phyloP scores from a whole-genome alignment of 1,140 invertebrate species.

The Lanistes nyassanus region DNA sequence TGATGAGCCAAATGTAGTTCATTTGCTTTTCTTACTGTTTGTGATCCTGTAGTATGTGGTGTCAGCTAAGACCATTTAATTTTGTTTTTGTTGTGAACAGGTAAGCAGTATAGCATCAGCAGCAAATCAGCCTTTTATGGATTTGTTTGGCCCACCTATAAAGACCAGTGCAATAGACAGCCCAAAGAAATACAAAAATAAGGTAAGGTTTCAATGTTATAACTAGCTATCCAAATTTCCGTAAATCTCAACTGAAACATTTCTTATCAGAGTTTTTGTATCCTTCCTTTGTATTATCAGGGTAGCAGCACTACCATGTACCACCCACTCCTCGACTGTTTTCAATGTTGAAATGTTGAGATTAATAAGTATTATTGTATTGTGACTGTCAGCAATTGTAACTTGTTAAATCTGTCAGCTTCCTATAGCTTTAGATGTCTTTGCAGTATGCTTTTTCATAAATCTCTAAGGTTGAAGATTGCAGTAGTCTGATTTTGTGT shows the following conservation, averaged over 20 bases:
- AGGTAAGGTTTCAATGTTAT: neutral
- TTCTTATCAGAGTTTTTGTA: too few species aligned
- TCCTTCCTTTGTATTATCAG: neutral
- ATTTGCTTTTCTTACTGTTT: neutral
- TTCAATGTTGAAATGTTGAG: neutral
- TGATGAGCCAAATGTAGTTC: neutral
- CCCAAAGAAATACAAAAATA: conserved; percentile 36
- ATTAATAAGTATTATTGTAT: neutral
- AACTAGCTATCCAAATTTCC: too few species aligned
- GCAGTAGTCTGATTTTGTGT: too few species aligned
- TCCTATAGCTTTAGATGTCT: neutral
- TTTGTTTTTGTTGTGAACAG: neutral
- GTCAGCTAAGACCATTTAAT: neutral
- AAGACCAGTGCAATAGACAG: conserved; percentile 32
- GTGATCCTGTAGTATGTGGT: too few species aligned
- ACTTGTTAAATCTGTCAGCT: neutral
- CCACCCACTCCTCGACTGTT: neutral
- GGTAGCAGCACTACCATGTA: neutral
- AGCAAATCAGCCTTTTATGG: conserved; percentile 31
- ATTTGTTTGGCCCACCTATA: conserved; percentile 47
- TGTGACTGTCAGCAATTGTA: too few species aligned
- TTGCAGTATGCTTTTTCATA: too few species aligned
- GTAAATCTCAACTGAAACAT: too few species aligned
- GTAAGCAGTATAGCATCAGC: conserved; percentile 1
- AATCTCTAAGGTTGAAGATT: too few species aligned